Evolutionary conservation across 2,113 vertebrate species (phyloP).

Genomic region (Neomonachus schauinslandi): DNA sequence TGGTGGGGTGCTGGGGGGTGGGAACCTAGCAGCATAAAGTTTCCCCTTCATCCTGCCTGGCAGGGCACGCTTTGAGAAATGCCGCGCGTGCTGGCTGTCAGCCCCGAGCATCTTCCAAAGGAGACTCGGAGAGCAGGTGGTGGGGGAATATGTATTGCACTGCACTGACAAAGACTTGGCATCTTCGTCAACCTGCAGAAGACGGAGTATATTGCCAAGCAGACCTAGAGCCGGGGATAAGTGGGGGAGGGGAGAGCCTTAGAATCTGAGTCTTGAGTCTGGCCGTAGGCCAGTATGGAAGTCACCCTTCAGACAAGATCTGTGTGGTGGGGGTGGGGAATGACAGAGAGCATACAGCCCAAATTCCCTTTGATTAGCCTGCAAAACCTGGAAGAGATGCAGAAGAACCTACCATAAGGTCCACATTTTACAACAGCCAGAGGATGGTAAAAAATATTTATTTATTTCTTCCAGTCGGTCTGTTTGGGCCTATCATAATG

Average conservation of each 20-base stretch:
- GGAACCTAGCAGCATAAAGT: not conserved
- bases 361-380: not conserved
- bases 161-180: not conserved
- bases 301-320: not conserved
- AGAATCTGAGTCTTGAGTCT: not conserved
- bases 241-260: not conserved
- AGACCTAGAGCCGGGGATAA: not conserved
- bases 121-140: not conserved
- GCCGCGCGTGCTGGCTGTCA: not conserved
- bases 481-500: not conserved
- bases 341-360: not conserved
- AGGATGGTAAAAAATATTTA: rapidly evolving
- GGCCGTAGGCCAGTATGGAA: not conserved
- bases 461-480: not conserved
- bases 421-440: not conserved
- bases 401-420: not conserved
- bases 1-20: conserved; percentile 1
- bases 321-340: rapidly evolving
- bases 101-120: not conserved
- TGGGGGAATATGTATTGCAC: not conserved
- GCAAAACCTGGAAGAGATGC: not conserved
- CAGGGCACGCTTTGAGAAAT: conserved; percentile 5
- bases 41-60: conserved; percentile 10
- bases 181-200: not conserved
- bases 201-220: not conserved